A percentile compares a stretch with the other conserved stretches of the same genome.
These are phyloP conservation scores for Ariopsis seemanni DNA, from an alignment of 2,113 vertebrate genomes.

Conservation along the genomic window DNA sequence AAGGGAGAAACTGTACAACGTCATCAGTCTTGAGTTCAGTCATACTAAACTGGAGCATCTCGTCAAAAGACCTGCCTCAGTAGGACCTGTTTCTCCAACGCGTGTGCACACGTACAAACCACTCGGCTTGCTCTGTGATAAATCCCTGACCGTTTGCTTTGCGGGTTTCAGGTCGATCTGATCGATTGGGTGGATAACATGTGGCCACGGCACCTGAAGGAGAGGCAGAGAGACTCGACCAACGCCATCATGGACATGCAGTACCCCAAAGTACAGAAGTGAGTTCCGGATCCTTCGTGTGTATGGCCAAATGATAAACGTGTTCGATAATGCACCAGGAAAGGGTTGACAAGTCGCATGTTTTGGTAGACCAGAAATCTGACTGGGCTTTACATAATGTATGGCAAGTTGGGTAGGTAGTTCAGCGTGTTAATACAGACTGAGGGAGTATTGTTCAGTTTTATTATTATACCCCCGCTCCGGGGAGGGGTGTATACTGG, in stretches of 20 bases:
- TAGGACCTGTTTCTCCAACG: slow-evolving; percentile 53
- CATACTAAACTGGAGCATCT: slow-evolving; percentile 95
- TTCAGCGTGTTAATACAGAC: too few species aligned
- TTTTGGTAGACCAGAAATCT: not conserved
- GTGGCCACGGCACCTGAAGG: slow-evolving; percentile 97
- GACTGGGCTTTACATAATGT: not conserved
- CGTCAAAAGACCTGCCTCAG: slow-evolving; percentile 92
- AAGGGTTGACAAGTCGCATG: not conserved
- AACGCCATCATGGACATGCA: slow-evolving; percentile 98
- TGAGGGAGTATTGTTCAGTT: too few species aligned
- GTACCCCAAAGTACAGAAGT: slow-evolving; percentile 99
- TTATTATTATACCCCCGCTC: too few species aligned
- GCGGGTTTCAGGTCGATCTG: slow-evolving; percentile 85
- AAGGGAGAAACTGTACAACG: slow-evolving; percentile 95
- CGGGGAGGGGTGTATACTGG: too few species aligned
- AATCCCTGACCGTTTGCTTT: not conserved
- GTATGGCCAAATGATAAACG: slow-evolving; percentile 29
- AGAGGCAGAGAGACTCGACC: slow-evolving; percentile 94
- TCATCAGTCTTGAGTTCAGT: slow-evolving; percentile 98
- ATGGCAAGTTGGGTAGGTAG: too few species aligned
- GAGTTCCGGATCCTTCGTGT: slow-evolving; percentile 49
- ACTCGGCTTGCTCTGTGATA: not conserved
- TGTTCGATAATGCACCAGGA: not conserved
- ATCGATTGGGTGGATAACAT: slow-evolving; percentile 99
- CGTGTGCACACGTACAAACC: not conserved